phyloP scores from a whole-genome alignment of 2,888 invertebrate species.

The Xanthia icteritia region DNA sequence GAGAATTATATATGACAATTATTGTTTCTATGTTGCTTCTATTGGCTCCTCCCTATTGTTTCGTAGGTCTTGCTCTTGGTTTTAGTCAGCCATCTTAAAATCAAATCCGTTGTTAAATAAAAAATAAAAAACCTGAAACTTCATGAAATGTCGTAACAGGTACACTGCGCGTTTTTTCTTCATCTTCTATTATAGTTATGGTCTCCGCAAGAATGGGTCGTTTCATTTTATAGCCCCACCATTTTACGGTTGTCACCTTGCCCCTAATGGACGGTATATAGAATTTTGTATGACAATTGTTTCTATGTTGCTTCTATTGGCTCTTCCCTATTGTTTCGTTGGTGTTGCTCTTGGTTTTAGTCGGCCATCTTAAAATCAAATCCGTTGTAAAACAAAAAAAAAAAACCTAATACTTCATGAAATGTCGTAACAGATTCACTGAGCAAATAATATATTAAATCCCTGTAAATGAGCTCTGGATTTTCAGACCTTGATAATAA shows the following conservation, averaged over 20 bases:
- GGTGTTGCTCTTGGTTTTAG: background rate
- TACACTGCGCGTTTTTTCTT: conserved; percentile 55
- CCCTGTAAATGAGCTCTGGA: conserved; percentile 27
- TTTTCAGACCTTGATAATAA: conserved; percentile 36
- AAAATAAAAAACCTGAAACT: too few species aligned
- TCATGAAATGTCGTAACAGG: too few species aligned
- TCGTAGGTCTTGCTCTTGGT: too few species aligned
- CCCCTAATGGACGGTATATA: conserved; percentile 66
- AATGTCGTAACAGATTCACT: conserved; percentile 26
- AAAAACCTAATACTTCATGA: background rate
- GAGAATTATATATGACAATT: too few species aligned
- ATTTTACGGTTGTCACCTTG: conserved; percentile 74
- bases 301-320: conserved; percentile 59
- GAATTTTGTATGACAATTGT: conserved; percentile 69
- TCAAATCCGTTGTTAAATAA: too few species aligned
- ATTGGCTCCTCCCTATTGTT: too few species aligned
- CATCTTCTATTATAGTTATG: conserved; percentile 61
- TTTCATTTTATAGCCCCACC: conserved; percentile 65
- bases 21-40: too few species aligned
- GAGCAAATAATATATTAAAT: conserved; percentile 37
- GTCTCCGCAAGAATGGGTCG: conserved; percentile 62
- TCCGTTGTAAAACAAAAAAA: background rate
- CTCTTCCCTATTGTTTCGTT: conserved; percentile 38
- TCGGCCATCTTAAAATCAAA: conserved; percentile 3
- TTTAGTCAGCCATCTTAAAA: too few species aligned